Evolutionary conservation across 2,797 vertebrate genomes (phyloP).

Genomic region (Anabacerthia variegaticeps): DNA sequence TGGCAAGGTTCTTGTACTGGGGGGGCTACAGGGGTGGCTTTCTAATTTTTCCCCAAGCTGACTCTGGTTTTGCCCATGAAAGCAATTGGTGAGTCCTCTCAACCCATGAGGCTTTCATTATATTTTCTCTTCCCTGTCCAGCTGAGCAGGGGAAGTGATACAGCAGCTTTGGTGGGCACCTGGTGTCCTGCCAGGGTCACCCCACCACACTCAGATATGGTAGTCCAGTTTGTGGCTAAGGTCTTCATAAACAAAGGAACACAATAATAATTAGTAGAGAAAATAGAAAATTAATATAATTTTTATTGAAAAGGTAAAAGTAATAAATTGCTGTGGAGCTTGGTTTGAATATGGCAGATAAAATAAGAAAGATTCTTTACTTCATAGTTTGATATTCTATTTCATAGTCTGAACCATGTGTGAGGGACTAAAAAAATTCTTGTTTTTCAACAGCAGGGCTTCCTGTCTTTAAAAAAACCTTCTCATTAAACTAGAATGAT

Average conservation of each 20-base stretch:
- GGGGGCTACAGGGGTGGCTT: not conserved
- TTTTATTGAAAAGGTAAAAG: not conserved
- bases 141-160: not conserved
- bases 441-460: not conserved
- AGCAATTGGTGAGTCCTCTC: not conserved
- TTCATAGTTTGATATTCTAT: not conserved
- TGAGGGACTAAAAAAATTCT: not conserved
- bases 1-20: not conserved
- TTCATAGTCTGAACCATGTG: not conserved
- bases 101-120: rapidly evolving
- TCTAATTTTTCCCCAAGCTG: not conserved
- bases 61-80: not conserved
- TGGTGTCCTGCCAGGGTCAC: not conserved
- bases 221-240: not conserved
- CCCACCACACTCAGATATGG: not conserved
- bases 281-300: not conserved
- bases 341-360: not conserved
- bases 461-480: not conserved
- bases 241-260: not conserved
- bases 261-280: not conserved
- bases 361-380: not conserved
- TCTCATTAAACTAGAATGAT: not conserved
- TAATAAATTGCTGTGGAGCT: not conserved
- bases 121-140: not conserved
- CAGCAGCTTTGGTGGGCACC: not conserved